Percentiles rank a stretch among this genome's conserved stretches.
These are phyloP conservation scores for Mamestra brassicae DNA, from an alignment of 2,888 invertebrate genomes.

Conservation along the genomic window DNA sequence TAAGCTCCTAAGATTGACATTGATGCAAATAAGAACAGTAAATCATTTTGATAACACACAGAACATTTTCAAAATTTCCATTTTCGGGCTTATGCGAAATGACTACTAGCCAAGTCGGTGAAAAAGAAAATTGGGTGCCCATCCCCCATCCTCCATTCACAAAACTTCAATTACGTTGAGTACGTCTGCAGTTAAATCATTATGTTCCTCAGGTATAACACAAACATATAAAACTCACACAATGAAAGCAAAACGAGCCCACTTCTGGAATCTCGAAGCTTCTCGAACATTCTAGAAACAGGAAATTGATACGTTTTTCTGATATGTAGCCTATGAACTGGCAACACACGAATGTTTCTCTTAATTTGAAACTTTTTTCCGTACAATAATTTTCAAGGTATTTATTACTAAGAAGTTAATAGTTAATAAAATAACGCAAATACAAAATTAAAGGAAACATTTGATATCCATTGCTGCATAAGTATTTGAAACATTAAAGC, in stretches of 20 bases:
- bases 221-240: neutral
- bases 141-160: too few species aligned
- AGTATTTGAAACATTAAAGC: neutral
- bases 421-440: too few species aligned
- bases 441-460: neutral
- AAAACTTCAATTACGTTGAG: too few species aligned
- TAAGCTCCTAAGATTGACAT: too few species aligned
- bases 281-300: constrained; percentile 7
- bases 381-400: too few species aligned
- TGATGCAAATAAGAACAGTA: too few species aligned
- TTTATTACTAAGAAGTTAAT: too few species aligned
- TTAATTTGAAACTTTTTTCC: too few species aligned
- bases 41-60: too few species aligned
- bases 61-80: too few species aligned
- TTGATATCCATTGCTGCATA: neutral
- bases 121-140: neutral
- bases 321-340: neutral
- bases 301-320: neutral
- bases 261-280: constrained; percentile 1
- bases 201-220: neutral
- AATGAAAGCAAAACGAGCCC: neutral
- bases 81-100: neutral
- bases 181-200: too few species aligned
- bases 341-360: too few species aligned
- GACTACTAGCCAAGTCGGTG: neutral